Evolutionary conservation across 2,888 invertebrate genomes (phyloP).

Genomic region (Cephonodes hylas): DNA sequence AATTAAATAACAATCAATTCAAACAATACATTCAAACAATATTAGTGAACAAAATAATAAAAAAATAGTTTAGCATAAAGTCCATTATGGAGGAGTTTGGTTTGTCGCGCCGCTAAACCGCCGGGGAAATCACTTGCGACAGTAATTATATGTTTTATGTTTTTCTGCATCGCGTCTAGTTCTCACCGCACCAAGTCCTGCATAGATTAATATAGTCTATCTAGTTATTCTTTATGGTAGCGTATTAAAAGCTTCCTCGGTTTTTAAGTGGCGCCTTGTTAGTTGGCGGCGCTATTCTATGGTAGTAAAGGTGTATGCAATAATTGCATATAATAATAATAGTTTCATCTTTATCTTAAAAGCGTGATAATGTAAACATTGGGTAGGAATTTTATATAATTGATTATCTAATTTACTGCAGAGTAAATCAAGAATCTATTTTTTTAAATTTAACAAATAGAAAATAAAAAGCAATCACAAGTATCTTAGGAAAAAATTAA

Average conservation of each 20-base stretch:
- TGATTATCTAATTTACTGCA: too few relatives aligned
- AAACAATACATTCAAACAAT: neutral
- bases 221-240: neutral
- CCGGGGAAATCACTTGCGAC: constrained; percentile 64
- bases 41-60: constrained; percentile 10
- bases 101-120: constrained; percentile 29
- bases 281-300: too few relatives aligned
- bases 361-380: neutral
- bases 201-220: neutral
- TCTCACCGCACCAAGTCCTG: neutral
- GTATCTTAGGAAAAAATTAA: too few relatives aligned
- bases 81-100: constrained; percentile 34
- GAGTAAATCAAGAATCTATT: too few relatives aligned
- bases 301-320: too few relatives aligned
- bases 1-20: constrained; percentile 1
- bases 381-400: too few relatives aligned
- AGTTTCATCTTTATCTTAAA: too few relatives aligned
- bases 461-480: too few relatives aligned
- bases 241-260: too few relatives aligned
- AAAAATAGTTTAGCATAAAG: constrained; percentile 19
- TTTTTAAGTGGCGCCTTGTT: too few relatives aligned
- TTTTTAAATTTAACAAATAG: too few relatives aligned
- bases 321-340: too few relatives aligned
- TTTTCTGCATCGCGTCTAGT: constrained; percentile 33
- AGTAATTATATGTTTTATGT: constrained; percentile 65